Conservation (phyloP, 2,113 vertebrate genomes). For the Datnioides undecimradiatus region DNA sequence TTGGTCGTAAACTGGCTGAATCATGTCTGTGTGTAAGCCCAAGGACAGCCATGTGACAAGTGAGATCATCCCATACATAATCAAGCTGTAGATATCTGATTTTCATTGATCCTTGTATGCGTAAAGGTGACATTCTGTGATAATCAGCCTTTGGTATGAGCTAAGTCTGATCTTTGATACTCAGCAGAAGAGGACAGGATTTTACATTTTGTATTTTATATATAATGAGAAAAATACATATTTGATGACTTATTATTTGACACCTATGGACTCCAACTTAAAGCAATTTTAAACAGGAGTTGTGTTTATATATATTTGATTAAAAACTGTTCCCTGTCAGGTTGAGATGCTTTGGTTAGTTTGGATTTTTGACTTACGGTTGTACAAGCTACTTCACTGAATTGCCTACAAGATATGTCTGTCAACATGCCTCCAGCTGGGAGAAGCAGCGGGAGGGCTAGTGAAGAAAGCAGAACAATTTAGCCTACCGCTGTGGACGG, state of each 20-base stretch:
- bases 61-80: not conserved
- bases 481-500: no score
- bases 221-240: not conserved
- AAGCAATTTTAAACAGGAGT: not conserved
- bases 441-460: no score
- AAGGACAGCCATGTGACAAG: conserved; percentile 13
- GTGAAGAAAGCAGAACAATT: no score
- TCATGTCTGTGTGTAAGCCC: conserved; percentile 10
- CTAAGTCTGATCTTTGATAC: not conserved
- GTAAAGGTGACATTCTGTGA: not conserved
- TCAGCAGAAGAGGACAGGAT: not conserved
- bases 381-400: no score
- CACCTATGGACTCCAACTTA: no score
- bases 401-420: no score
- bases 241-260: not conserved
- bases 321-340: no score
- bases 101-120: not conserved
- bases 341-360: no score
- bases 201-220: not conserved
- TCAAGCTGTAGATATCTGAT: not conserved
- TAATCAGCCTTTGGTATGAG: not conserved
- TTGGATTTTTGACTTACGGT: no score
- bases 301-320: not conserved
- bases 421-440: no score
- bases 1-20: conserved; percentile 15